phyloP scores from a whole-genome alignment of 2,888 invertebrate genomes.

The Dasysyrphus albostriatus region DNA sequence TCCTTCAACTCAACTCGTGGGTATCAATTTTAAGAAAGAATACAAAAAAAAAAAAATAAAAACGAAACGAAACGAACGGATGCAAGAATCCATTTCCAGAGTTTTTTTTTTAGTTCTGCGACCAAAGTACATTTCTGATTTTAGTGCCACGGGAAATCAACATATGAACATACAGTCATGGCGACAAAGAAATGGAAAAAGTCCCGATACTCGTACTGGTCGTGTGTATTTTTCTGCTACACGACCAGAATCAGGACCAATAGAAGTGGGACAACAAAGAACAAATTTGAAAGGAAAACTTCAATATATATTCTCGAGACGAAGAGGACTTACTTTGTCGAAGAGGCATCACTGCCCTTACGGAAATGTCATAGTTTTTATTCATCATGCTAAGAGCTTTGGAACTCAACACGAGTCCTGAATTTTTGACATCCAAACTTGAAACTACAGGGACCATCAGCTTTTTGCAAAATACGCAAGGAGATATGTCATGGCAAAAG shows the following conservation, averaged over 20 bases:
- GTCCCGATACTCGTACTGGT: constrained; percentile 13
- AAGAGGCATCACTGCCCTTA: constrained; percentile 44
- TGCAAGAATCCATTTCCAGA: constrained; percentile 39
- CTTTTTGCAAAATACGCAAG: constrained; percentile 51
- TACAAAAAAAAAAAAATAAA: constrained; percentile 3
- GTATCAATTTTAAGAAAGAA: constrained; percentile 31
- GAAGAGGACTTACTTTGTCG: constrained; percentile 36
- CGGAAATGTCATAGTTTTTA: constrained; percentile 57
- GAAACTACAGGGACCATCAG: constrained; percentile 18
- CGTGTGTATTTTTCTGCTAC: constrained; percentile 15
- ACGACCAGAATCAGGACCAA: background rate
- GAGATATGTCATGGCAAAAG: constrained; percentile 41
- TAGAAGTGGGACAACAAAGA: constrained; percentile 5
- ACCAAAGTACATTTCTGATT: constrained; percentile 62
- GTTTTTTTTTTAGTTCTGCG: constrained; percentile 11
- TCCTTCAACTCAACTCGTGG: constrained; percentile 21
- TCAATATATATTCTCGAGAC: constrained; percentile 21
- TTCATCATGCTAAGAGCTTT: constrained; percentile 62
- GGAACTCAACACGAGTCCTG: constrained; percentile 34
- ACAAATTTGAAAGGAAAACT: constrained; percentile 10
- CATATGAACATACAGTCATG: constrained; percentile 17
- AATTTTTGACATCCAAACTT: constrained; percentile 45
- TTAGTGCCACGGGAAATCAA: constrained; percentile 53
- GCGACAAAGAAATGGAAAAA: background rate
- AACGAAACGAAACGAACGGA: constrained; percentile 32